Base-by-base conservation (phyloP, 2,797 vertebrate genomes). In the Molossus alvarezi region DNA sequence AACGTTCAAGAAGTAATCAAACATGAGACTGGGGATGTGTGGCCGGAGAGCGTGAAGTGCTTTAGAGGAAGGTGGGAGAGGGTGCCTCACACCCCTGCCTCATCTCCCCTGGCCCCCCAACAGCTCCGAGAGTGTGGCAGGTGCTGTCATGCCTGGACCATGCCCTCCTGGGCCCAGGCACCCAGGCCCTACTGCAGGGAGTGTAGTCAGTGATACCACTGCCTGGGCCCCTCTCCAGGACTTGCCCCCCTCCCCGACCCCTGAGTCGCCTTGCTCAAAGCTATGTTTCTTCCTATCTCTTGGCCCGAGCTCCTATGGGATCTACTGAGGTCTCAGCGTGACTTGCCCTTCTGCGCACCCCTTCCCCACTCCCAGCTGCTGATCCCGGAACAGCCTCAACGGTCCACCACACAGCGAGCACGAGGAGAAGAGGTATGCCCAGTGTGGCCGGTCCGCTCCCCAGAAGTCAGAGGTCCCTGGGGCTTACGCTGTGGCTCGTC, bases 31-130 rank as follows among this genome's bases (percentile, higher is more conserved):
- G 57, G 55, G 10, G 60, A 57, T 6, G 6, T 33, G 11, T 33
- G 48, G 29, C 64, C 48, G 71, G 92, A 0, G 11, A 88, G 65
- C 48, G 17, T 48, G 29, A 71, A 80, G 65, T 13, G 12, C 0
- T 1, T 60, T 84, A 79, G 83, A 69, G 72, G 90, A 84, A 72
- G 29, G 23, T 41, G 55, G 79, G 73, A 75, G 21, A 33, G 82
- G 5, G 15, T 3, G 0, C 41, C 21, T 15, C 3, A 0, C 1
- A 29, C 55, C 8, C 10, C 1, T 3, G 6, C 13, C 6, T 4
- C 3, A 23, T 82, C 33, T 33, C 55, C 57, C 14, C 2, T 6
- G 11, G 37, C 41, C 11, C 27, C n/a, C 27, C 6, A 27, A 4
- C 1, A 13, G 53, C 67, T 33, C 45, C 14, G 17, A 48, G 25